Evolutionary conservation across 2,113 vertebrate genomes (phyloP).

Genomic region (Chelonoidis abingdonii): DNA sequence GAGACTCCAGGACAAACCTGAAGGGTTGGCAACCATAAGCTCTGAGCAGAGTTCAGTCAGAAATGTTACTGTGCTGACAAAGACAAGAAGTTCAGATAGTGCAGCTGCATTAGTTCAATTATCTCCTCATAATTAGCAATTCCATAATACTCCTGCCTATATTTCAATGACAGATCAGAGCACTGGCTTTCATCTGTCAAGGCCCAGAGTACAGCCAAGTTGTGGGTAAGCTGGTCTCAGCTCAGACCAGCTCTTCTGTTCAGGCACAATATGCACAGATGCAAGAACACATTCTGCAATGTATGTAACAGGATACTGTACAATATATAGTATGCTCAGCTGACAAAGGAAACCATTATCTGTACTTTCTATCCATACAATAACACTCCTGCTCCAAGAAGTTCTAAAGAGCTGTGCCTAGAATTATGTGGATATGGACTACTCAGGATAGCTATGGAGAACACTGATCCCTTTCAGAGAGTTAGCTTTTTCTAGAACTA

Average conservation of each 20-base stretch:
- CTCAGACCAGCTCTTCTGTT: neutral
- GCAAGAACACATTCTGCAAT: neutral
- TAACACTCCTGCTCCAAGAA: accelerated
- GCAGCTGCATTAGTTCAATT: neutral
- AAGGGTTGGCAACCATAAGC: no score
- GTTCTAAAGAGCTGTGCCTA: neutral
- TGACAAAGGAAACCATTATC: neutral
- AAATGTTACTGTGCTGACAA: neutral
- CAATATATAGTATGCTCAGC: neutral
- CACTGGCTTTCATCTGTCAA: neutral
- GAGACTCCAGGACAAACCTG: no score
- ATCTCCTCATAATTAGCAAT: neutral
- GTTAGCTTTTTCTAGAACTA: accelerated
- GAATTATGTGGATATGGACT: neutral
- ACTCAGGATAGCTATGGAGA: neutral
- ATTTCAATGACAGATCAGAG: neutral
- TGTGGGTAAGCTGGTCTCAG: neutral
- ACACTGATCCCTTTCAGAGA: no score
- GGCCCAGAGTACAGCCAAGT: neutral
- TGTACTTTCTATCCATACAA: neutral
- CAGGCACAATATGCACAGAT: accelerated
- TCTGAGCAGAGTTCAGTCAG: neutral
- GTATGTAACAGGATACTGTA: neutral
- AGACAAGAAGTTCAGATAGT: neutral
- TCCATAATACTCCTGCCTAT: neutral